Base-by-base conservation (phyloP, 2,888 invertebrate genomes). In the Sesia bembeciformis region DNA sequence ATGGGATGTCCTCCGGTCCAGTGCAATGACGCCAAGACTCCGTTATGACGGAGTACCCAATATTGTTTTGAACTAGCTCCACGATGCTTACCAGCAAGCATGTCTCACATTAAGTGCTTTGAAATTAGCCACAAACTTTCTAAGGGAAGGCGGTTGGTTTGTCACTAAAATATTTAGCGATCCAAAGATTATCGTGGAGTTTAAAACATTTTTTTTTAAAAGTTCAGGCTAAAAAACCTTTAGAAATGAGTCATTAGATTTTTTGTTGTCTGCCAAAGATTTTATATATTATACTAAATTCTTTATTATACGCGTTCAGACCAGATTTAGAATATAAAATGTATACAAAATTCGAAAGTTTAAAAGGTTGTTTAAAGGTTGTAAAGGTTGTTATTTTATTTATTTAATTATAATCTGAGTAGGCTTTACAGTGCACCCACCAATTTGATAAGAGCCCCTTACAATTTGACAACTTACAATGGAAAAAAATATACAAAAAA, bases 201-300 rank as follows among this genome's bases (percentile, higher is more conserved):
- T 91, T 99, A 54, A 97, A 98, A 74, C 98, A 99, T 72, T 91
- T 99, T 40, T 99, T 99, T 78, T 96, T 95, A 74, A 97, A 97
- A 85, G 97, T 98, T 4, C 97, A 98, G 78, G 98, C 98, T 0
- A 99, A 99, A 23, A 99, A 99, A 84, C 99, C 99, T 99, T 99
- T 0, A 94, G 99, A 90, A 95, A 93, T 75, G 99, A 99, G 80
- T 99, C 99, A 0, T 99, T 99, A 54, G 99, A 99, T 99, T 99
- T 66, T 99, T 99, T 80, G 96, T 99, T 50, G 98, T 99, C 0
- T 99, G 99, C 76, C 97, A 98, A 81, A 92, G 94, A 54, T 99
- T 23, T 23, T 23, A 23, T 23, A 23, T 23, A 1, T 2, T 23
- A 23, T 23, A 1, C 23, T 23, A 23, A 23, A 23, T 23, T 23